Evolutionary conservation across 2,113 vertebrate genomes (phyloP).

Genomic region (Myotis brandtii): DNA sequence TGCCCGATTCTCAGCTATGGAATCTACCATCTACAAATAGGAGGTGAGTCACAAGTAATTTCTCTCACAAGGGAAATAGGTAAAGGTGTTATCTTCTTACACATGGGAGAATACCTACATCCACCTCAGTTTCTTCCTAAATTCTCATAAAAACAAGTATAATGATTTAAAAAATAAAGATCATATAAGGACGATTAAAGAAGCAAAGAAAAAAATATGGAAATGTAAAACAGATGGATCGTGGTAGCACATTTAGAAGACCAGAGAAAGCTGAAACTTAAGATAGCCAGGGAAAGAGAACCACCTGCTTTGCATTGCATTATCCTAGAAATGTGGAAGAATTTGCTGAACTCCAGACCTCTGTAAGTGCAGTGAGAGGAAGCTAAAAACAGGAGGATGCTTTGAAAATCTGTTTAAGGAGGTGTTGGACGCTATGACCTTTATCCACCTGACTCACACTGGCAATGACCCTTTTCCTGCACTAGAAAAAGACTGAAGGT

Average conservation of each 20-base stretch:
- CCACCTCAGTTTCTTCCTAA: neutral
- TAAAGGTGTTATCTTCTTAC: neutral
- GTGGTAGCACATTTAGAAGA: slow-evolving; percentile 70
- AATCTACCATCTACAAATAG: neutral
- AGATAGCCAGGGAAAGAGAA: slow-evolving; percentile 55
- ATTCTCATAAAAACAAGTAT: neutral
- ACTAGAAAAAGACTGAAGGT: neutral
- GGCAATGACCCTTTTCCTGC: neutral
- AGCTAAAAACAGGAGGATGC: neutral
- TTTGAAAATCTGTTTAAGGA: neutral
- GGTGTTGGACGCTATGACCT: neutral
- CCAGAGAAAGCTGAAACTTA: slow-evolving; percentile 59
- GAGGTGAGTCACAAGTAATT: neutral
- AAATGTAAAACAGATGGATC: slow-evolving; percentile 66
- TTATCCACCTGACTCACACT: neutral
- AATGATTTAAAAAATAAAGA: neutral
- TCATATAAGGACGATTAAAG: slow-evolving; percentile 59
- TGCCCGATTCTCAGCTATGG: neutral
- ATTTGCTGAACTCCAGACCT: neutral
- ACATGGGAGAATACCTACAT: neutral
- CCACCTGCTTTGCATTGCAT: slow-evolving; percentile 52
- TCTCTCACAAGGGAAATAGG: neutral
- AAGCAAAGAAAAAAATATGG: slow-evolving; percentile 21
- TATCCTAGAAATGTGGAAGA: slow-evolving; percentile 44
- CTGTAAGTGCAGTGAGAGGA: neutral